Evolutionary conservation across 2,113 vertebrate genomes (phyloP).

Genomic region (Stigmatopora argus): DNA sequence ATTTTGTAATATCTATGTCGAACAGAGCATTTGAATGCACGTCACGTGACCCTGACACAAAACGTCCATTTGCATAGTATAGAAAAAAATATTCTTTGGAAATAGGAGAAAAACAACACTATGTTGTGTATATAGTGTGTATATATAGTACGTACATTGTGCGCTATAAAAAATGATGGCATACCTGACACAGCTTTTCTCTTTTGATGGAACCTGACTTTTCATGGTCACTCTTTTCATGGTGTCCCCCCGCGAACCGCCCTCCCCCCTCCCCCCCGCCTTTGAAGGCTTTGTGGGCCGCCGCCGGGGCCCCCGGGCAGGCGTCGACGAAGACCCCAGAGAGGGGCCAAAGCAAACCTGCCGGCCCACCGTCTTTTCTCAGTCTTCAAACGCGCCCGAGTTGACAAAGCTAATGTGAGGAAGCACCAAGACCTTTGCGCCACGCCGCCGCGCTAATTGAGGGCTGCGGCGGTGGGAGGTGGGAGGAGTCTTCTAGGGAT

Average conservation of each 20-base stretch:
- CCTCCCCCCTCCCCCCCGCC: conserved; percentile 15
- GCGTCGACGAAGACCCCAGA: conserved; percentile 59
- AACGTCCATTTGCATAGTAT: neutral
- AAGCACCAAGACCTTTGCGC: conserved; percentile 51
- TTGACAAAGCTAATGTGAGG: conserved; percentile 67
- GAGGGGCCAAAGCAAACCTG: conserved; percentile 66
- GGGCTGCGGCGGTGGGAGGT: conserved; percentile 57
- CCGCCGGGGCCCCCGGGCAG: conserved; percentile 17
- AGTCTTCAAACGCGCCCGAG: conserved; percentile 63
- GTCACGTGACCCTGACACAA: neutral
- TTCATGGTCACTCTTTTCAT: conserved; percentile 21
- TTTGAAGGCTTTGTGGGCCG: conserved; percentile 60
- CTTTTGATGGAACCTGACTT: conserved; percentile 14
- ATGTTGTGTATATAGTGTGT: neutral
- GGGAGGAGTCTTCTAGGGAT: conserved; percentile 38
- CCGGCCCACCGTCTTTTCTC: conserved; percentile 58
- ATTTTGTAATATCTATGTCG: neutral
- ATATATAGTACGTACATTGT: neutral
- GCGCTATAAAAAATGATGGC: conserved; percentile 12
- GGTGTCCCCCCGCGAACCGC: neutral
- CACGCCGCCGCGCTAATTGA: conserved; percentile 69
- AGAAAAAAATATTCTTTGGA: neutral
- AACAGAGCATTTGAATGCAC: neutral
- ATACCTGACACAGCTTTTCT: conserved; percentile 22
- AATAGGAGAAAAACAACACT: neutral